Percentiles rank a stretch among this genome's conserved stretches.
phyloP scores from a whole-genome alignment of 1,140 invertebrate genomes.

The Globodera ellingtonae region DNA sequence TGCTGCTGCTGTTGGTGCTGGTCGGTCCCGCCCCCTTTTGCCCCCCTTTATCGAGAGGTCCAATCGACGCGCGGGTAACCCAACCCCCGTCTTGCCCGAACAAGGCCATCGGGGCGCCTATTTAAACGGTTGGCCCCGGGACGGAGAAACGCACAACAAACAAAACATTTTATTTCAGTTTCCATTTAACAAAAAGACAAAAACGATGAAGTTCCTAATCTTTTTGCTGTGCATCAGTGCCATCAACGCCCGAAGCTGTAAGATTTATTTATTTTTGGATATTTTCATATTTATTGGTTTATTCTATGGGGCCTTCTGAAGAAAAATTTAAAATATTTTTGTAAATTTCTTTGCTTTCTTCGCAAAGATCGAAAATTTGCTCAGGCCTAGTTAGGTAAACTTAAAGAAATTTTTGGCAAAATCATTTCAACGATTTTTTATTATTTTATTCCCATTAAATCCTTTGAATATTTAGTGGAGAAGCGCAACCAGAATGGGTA shows the following conservation, averaged over 20 bases:
- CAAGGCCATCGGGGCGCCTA: conserved; percentile 10
- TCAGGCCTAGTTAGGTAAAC: too few species aligned
- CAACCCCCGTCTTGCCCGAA: background rate
- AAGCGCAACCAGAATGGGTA: conserved; percentile 21
- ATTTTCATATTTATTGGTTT: too few species aligned
- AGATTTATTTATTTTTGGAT: too few species aligned
- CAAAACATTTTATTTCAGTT: background rate
- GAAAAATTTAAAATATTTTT: too few species aligned
- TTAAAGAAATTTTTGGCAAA: too few species aligned
- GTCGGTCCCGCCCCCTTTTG: background rate
- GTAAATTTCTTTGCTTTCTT: too few species aligned
- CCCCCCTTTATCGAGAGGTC: background rate
- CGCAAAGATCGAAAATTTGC: too few species aligned
- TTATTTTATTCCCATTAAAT: background rate
- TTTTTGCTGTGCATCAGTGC: background rate
- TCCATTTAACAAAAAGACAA: background rate
- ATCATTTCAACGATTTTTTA: too few species aligned
- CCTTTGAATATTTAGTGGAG: background rate
- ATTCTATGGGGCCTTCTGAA: too few species aligned
- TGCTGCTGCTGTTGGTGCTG: too few species aligned
- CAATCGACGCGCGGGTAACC: too few species aligned
- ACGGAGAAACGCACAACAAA: background rate
- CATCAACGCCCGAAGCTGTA: background rate
- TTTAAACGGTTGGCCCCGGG: background rate
- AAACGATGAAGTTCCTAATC: background rate